Evolutionary conservation across 2,888 invertebrate species (phyloP).

Genomic region (Euproctis similis): DNA sequence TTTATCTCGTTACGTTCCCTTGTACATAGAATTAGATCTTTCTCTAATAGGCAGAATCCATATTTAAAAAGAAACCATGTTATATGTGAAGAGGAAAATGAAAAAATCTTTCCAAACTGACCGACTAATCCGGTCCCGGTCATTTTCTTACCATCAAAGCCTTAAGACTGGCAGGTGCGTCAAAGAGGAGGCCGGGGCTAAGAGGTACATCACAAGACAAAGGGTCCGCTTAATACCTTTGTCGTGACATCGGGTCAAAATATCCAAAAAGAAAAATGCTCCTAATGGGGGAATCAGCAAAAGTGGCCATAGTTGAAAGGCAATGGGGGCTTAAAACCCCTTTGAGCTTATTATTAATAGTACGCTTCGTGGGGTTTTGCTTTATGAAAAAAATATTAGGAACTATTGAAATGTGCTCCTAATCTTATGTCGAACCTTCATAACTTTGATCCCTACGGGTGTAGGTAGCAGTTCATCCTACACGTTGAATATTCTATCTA

Average conservation of each 20-base stretch:
- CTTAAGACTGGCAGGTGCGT: slow-evolving; percentile 16
- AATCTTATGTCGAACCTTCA: no score
- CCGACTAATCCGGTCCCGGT: slow-evolving; percentile 18
- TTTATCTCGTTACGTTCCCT: no score
- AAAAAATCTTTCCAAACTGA: slow-evolving; percentile 11
- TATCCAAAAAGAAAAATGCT: slow-evolving; percentile 16
- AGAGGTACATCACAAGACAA: slow-evolving; percentile 25
- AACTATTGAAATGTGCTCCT: no score
- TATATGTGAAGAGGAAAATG: no score
- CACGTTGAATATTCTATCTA: no score
- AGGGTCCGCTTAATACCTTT: slow-evolving; percentile 34
- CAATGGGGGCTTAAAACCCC: slow-evolving; percentile 53
- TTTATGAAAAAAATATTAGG: no score
- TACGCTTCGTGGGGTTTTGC: slow-evolving; percentile 36
- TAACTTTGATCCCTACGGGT: no score
- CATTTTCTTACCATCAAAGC: slow-evolving; percentile 20
- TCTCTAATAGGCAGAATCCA: no score
- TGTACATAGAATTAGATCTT: no score
- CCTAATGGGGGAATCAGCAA: slow-evolving; percentile 40
- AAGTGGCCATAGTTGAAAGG: slow-evolving; percentile 55
- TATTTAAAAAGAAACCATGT: no score
- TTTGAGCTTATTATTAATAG: slow-evolving; percentile 69
- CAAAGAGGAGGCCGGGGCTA: slow-evolving; percentile 7
- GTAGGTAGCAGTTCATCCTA: no score
- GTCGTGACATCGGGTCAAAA: slow-evolving; percentile 37